Evolutionary conservation across 2,113 vertebrate genomes (phyloP).

Genomic region (Oncorhynchus keta): DNA sequence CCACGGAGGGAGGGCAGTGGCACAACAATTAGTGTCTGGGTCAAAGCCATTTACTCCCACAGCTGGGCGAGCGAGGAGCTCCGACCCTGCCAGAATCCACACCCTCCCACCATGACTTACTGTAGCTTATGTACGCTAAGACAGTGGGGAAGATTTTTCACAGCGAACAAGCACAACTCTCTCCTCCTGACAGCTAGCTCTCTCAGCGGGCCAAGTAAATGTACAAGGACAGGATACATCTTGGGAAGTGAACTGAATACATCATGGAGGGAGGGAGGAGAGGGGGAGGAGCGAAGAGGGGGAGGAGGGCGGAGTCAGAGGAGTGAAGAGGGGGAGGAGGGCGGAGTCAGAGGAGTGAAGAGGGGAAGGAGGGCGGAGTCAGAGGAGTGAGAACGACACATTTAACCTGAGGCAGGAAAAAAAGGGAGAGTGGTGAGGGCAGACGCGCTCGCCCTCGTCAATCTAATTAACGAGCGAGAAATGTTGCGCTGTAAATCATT

Average conservation of each 20-base stretch:
- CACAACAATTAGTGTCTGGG: conserved; percentile 13
- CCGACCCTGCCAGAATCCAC: conserved; percentile 37
- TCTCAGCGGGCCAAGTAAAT: conserved; percentile 48
- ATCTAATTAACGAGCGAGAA: conserved; percentile 41
- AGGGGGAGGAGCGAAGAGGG: background rate
- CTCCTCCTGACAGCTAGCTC: conserved; percentile 51
- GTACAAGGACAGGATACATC: conserved; percentile 57
- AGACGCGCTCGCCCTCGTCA: conserved; percentile 35
- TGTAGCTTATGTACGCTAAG: background rate
- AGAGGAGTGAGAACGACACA: conserved; percentile 34
- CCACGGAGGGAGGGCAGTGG: conserved; percentile 15
- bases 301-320: background rate
- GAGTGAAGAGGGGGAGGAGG: background rate
- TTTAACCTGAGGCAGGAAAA: conserved; percentile 36
- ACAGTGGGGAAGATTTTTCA: conserved; percentile 53
- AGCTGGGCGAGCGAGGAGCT: conserved; percentile 22
- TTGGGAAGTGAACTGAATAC: conserved; percentile 41
- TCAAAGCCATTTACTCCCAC: conserved; percentile 41
- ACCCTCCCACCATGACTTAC: conserved; percentile 53
- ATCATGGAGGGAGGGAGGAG: conserved; percentile 13
- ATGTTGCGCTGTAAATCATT: conserved; percentile 45
- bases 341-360: conserved; percentile 11
- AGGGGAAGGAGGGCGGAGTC: background rate
- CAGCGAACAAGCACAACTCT: conserved; percentile 44
- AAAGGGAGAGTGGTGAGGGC: background rate